Evolutionary conservation across 2,113 vertebrate species (phyloP).

Genomic region (Illadopsis cleaveri): DNA sequence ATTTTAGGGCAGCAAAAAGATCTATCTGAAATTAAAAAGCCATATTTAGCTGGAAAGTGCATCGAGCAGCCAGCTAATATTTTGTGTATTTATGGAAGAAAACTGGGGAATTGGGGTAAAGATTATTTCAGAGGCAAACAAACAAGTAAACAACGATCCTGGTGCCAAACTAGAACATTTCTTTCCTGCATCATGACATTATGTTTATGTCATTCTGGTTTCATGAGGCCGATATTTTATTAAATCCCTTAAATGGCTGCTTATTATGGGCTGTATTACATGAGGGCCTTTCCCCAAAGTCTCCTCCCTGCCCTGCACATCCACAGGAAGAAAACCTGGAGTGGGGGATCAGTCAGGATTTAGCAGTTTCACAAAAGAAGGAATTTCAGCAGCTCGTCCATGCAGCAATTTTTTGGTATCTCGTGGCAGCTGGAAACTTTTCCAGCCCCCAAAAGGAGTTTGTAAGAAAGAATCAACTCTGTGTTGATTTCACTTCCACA

Average conservation of each 20-base stretch:
- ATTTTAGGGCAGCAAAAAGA: conserved; percentile 42
- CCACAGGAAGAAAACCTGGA: not conserved
- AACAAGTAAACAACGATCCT: not conserved
- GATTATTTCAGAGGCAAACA: not conserved
- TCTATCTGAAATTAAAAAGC: conserved; percentile 11
- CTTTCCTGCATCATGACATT: not conserved
- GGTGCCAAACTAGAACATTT: not conserved
- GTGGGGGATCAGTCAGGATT: fast-evolving
- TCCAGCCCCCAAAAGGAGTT: not conserved
- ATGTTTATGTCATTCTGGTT: not conserved
- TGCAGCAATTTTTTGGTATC: fast-evolving
- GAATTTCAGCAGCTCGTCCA: not conserved
- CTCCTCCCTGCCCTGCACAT: not conserved
- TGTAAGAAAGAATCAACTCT: fast-evolving
- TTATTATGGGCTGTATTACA: not conserved
- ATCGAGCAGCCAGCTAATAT: not conserved
- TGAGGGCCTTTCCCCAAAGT: not conserved
- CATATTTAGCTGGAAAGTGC: conserved; percentile 15
- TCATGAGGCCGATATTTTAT: not conserved
- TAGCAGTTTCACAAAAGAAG: not conserved
- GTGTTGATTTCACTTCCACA: fast-evolving
- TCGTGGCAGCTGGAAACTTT: not conserved
- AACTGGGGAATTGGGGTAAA: not conserved
- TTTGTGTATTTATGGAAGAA: conserved; percentile 23
- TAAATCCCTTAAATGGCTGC: not conserved